Evolutionary conservation across 2,888 invertebrate genomes (phyloP).

Genomic region (Apamea sordens): DNA sequence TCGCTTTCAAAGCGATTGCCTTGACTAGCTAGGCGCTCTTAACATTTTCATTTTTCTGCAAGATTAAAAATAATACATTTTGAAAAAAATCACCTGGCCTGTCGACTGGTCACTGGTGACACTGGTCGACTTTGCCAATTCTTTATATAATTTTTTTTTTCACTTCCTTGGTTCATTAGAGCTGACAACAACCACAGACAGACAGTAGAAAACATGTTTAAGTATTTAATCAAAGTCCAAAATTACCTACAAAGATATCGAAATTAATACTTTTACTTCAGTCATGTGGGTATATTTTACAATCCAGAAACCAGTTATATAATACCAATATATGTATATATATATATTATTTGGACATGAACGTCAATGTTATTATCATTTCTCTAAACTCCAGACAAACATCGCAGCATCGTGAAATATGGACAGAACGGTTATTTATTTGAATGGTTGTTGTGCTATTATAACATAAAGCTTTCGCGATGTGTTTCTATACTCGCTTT

Average conservation of each 20-base stretch:
- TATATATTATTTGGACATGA: slow-evolving; percentile 31
- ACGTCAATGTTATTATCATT: slow-evolving; percentile 39
- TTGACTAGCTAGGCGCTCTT: background rate
- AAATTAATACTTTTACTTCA: background rate
- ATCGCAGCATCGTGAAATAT: slow-evolving; percentile 39
- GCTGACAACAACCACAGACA: background rate
- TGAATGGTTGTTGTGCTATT: slow-evolving; percentile 5
- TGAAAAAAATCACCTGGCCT: background rate
- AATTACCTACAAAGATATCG: background rate
- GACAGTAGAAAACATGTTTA: background rate
- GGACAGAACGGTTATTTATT: slow-evolving; percentile 24
- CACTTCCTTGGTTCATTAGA: background rate
- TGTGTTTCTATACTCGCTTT: slow-evolving; percentile 11
- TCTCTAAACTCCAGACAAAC: slow-evolving; percentile 9
- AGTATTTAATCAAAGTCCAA: background rate
- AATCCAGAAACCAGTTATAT: slow-evolving; percentile 36
- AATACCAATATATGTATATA: slow-evolving; percentile 1
- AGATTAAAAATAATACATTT: background rate
- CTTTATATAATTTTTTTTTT: background rate
- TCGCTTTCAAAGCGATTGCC: background rate
- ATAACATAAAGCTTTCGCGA: background rate
- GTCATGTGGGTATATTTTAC: background rate
- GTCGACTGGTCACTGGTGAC: background rate
- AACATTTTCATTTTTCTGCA: background rate
- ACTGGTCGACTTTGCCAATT: background rate